A percentile compares a stretch with the other conserved stretches of the same genome.
phyloP scores from a whole-genome alignment of 2,113 vertebrate species.

The Dryoscopus gambensis region DNA sequence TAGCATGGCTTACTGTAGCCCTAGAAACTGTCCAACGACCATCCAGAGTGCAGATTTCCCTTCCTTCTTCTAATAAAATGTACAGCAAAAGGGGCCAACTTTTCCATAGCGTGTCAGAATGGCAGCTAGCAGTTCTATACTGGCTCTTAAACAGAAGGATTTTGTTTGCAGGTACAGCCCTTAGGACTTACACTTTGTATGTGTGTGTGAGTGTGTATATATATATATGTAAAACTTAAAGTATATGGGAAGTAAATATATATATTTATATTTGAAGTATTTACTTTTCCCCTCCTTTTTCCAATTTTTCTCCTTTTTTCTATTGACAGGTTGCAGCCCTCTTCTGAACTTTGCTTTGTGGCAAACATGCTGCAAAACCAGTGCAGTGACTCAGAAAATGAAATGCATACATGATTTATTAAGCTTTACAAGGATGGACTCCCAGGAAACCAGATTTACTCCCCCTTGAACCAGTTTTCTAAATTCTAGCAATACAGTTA shows the following conservation, averaged over 20 bases:
- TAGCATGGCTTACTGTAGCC: background rate
- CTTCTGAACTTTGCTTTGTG: background rate
- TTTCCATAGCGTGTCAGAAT: background rate
- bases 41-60: background rate
- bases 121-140: background rate
- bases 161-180: background rate
- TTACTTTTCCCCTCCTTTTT: background rate
- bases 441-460: background rate
- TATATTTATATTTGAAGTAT: background rate
- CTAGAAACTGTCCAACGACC: background rate
- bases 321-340: background rate
- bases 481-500: background rate
- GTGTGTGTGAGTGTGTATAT: background rate
- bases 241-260: background rate
- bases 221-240: background rate
- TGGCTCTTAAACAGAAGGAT: background rate
- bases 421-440: background rate
- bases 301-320: background rate
- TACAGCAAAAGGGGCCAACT: background rate
- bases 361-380: background rate
- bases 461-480: background rate
- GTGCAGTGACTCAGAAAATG: background rate
- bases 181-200: background rate
- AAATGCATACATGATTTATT: background rate
- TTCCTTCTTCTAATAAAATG: background rate